Percentiles rank a stretch among this genome's conserved stretches.
phyloP scores from a whole-genome alignment of 2,797 vertebrate genomes.

The Manis crassicaudata region DNA sequence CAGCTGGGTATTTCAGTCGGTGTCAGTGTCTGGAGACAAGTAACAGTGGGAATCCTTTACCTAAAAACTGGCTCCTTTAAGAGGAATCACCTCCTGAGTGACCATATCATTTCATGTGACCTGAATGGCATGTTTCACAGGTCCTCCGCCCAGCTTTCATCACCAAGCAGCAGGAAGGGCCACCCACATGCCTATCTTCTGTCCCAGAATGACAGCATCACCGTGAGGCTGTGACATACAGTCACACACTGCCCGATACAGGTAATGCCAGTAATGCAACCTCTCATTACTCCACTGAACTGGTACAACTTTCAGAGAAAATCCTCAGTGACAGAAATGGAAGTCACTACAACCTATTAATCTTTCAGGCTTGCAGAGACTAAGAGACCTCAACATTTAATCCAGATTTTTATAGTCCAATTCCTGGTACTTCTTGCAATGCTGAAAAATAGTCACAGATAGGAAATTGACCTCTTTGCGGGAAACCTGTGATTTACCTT shows the following conservation, averaged over 20 bases:
- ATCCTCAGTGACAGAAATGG: constrained; percentile 49
- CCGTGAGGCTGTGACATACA: not conserved
- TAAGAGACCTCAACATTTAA: not conserved
- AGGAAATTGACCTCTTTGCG: not conserved
- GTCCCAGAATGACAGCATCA: not conserved
- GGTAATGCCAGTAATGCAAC: not conserved
- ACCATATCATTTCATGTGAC: not conserved
- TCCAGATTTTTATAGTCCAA: not conserved
- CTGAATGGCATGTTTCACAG: not conserved
- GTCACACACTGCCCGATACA: not conserved
- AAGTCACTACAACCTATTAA: constrained; percentile 15
- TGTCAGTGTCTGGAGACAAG: not conserved
- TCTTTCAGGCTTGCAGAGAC: not conserved
- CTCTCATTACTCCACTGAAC: not conserved
- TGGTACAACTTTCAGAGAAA: constrained; percentile 53
- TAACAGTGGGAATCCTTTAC: not conserved
- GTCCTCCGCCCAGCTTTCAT: not conserved
- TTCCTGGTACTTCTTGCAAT: constrained; percentile 6
- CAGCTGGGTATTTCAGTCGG: not conserved
- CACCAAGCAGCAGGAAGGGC: not conserved
- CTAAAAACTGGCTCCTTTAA: not conserved
- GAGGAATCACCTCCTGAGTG: not conserved
- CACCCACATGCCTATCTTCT: fast-evolving
- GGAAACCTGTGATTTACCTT: not conserved
- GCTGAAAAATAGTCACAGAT: not conserved